Percentiles rank a stretch among this genome's conserved stretches.
phyloP scores from a whole-genome alignment of 2,888 invertebrate genomes.

The Acholoe squamosa region DNA sequence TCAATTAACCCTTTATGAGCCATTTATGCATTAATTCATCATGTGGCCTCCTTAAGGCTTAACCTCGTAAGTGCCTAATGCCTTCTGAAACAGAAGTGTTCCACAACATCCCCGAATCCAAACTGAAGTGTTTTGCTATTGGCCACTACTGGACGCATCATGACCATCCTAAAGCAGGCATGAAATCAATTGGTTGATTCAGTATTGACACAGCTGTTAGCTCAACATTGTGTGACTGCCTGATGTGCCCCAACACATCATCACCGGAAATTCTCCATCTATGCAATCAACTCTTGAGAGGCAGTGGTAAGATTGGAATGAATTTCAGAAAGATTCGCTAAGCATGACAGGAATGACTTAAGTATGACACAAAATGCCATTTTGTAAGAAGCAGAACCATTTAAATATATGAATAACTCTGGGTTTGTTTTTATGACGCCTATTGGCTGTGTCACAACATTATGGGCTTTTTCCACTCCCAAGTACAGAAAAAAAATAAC shows the following conservation, averaged over 20 bases:
- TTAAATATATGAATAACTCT: no score
- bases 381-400: no score
- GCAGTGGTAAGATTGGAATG: no score
- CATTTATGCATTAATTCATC: no score
- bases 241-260: background rate
- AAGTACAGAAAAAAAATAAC: no score
- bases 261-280: background rate
- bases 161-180: background rate
- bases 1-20: no score
- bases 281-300: background rate
- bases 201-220: background rate
- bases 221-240: background rate
- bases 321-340: background rate
- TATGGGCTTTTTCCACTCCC: no score
- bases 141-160: background rate
- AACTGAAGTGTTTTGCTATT: background rate
- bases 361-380: no score
- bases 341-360: conserved; percentile 17
- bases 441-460: no score
- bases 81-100: background rate
- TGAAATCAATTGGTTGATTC: conserved; percentile 7
- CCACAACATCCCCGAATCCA: background rate
- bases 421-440: no score
- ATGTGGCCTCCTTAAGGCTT: no score
- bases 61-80: no score